phyloP scores from a whole-genome alignment of 2,797 vertebrate genomes.

The Onychomys arenicola region DNA sequence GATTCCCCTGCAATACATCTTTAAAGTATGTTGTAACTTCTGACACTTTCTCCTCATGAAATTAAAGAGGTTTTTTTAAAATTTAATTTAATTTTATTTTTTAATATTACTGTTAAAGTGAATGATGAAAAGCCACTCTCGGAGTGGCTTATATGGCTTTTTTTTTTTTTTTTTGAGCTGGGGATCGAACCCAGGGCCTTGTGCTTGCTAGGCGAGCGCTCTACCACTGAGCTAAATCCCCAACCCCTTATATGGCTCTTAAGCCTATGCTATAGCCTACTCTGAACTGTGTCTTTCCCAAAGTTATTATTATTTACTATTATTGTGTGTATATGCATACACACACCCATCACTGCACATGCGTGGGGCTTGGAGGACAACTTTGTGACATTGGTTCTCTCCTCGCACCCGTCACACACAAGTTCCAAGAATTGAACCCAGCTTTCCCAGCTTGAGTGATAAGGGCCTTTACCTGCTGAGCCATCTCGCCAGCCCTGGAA shows the following conservation, averaged over 20 bases:
- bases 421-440: neutral
- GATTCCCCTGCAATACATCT: neutral
- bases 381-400: neutral
- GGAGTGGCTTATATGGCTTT: neutral
- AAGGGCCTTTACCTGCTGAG: neutral
- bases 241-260: neutral
- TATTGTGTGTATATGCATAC: neutral
- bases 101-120: neutral
- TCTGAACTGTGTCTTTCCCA: neutral
- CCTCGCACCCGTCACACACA: neutral
- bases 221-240: no score
- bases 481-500: neutral
- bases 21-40: neutral
- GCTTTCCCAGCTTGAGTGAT: neutral
- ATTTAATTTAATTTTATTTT: no score
- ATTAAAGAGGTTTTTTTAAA: neutral
- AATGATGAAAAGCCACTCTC: neutral
- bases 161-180: no score
- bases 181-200: no score
- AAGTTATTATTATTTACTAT: neutral
- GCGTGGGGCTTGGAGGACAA: neutral
- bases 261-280: neutral
- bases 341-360: no score
- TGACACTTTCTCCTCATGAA: neutral
- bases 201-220: no score